Evolutionary conservation across 2,113 vertebrate species (phyloP).

Genomic region (Bombycilla garrulus): DNA sequence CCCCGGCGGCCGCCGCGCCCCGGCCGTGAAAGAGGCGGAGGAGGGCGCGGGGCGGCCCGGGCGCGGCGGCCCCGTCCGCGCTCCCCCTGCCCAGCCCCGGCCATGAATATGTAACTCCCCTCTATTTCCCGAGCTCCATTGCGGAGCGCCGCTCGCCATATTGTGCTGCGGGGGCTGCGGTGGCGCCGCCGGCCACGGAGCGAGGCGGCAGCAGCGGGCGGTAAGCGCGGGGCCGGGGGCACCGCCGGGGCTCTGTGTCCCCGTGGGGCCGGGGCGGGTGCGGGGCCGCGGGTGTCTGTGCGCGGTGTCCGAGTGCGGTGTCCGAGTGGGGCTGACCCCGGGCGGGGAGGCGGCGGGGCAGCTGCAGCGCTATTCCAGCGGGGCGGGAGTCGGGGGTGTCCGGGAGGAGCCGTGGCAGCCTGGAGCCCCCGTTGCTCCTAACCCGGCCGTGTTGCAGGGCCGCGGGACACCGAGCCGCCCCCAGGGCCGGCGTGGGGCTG

Average conservation of each 20-base stretch:
- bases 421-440: neutral
- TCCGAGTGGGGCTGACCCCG: neutral
- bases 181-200: neutral
- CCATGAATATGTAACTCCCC: slow-evolving; percentile 43
- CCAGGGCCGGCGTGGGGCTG: neutral
- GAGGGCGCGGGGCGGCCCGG: neutral
- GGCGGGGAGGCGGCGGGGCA: neutral
- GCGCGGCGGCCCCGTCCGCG: neutral
- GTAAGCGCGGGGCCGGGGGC: neutral
- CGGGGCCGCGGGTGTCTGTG: neutral
- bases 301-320: neutral
- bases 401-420: neutral
- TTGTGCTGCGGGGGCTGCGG: slow-evolving; percentile 68
- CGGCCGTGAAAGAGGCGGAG: neutral
- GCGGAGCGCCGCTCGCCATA: slow-evolving; percentile 81
- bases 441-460: neutral
- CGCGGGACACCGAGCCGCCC: neutral
- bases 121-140: slow-evolving; percentile 80
- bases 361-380: neutral
- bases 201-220: neutral
- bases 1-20: neutral
- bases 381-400: neutral
- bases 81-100: slow-evolving; percentile 21
- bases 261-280: neutral
- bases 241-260: neutral